Evolutionary conservation across 2,888 invertebrate genomes (phyloP), one percentile per base, ranked within the genome.

Genomic region (Drosophila tanythrix): DNA sequence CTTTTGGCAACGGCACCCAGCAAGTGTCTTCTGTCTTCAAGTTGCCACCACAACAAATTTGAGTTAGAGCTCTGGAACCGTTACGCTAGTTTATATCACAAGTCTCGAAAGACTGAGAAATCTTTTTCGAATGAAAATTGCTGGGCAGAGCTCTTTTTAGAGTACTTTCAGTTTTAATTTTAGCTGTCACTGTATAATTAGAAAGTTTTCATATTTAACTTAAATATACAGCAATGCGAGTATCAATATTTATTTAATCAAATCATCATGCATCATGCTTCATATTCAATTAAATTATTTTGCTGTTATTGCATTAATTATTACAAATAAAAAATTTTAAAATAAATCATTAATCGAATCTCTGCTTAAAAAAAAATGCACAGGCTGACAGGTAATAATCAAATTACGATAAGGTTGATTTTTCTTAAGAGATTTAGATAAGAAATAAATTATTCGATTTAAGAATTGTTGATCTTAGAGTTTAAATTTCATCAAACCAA

Each of bases 1-100:
- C 90, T 91, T 91, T 84, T 89, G 92, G 91, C 79, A 81, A 55
- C 71, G 59, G 60, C 66, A 69, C 79, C 59, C 87, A 89, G 87
- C 85, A 88, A 89, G 90, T 85, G 81, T 77, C 85, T 77, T 88
- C 88, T 80, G 74, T 82, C 69, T 71, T 46, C 59, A 11, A 25
- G 70, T 63, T 66, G 70, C 65, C 74, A 76, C 71, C 76, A 81
- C 67, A 73, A 71, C 61, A 46, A 74, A 66, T 66, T 56, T 46
- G 29, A 52, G 43, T 61, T 58, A 10, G 46, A 68, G 53, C 62
- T 69, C 56, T 84, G 90, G 70, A 88, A 88, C 89, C 73, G 88
- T 81, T 88, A 82, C 85, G 90, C 85, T 82, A 75, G 63, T 57
- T 76, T 88, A 46, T 29, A 58, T 59, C 60, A 33, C 10, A 40